phyloP scores from a whole-genome alignment of 2,888 invertebrate genomes.

The Agrilus cyanescens region DNA sequence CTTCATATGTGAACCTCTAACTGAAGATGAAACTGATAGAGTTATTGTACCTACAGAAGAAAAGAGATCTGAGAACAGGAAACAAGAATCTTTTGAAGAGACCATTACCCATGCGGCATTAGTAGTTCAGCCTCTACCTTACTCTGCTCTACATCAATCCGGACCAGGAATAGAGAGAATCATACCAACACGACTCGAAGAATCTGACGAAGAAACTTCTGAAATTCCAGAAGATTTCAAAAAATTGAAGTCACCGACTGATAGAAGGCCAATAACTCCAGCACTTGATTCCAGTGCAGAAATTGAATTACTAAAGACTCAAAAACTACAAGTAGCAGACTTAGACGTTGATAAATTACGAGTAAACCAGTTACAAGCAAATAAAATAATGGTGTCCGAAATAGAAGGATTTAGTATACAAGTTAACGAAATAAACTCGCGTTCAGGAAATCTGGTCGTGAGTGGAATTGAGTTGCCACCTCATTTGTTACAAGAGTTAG shows the following conservation, averaged over 20 bases:
- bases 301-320: constrained; percentile 39
- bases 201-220: constrained; percentile 26
- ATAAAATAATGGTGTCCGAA: constrained; percentile 69
- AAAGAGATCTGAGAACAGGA: constrained; percentile 46
- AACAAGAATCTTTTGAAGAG: constrained; percentile 48
- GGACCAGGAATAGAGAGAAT: constrained; percentile 19
- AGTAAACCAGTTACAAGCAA: constrained; percentile 67
- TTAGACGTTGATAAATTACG: constrained; percentile 68
- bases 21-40: constrained; percentile 31
- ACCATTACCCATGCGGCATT: constrained; percentile 53
- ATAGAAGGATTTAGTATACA: constrained; percentile 64
- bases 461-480: constrained; percentile 57
- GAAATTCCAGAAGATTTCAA: constrained; percentile 28
- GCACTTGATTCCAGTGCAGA: constrained; percentile 17
- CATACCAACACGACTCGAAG: constrained; percentile 23
- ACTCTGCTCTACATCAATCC: not conserved
- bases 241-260: constrained; percentile 23
- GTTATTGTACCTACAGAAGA: constrained; percentile 30
- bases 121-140: constrained; percentile 44
- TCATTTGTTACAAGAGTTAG: constrained; percentile 54
- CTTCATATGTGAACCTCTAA: constrained; percentile 50
- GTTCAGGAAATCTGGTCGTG: constrained; percentile 53
- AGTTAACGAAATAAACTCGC: constrained; percentile 59
- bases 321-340: constrained; percentile 58
- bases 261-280: constrained; percentile 4